Base-by-base conservation (phyloP, 2,888 invertebrate genomes). In the Pollenia labialis region DNA sequence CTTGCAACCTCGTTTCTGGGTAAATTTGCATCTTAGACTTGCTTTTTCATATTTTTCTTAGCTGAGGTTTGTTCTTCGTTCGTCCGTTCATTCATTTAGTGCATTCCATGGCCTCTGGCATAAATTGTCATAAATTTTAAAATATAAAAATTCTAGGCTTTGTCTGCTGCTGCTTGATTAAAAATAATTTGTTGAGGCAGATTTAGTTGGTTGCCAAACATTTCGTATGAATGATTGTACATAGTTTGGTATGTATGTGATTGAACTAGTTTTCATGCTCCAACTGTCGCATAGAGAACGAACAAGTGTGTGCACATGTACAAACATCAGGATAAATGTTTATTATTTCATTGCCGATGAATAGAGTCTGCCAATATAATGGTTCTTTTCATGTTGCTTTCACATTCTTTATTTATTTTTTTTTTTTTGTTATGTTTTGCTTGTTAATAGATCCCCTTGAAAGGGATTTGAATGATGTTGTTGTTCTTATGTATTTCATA, bases 41-140 rank as follows among this genome's bases (percentile, higher is more conserved):
- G 52, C 9, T 48, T 58, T 46, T 56, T 16, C 14, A 76, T 54
- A 2, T 12, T n/a, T 48, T 74, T 16, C 12, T 74, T 6, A 23
- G 48, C 48, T 11, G 40, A 10, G 50, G 52, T 52, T 52, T 12
- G 18, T 62, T 23, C 52, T 52, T 52, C 9, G 40, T 62, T 23
- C 52, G 46, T 52, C 44, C 9, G 40, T 62, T 23, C 52, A 54
- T 69, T 62, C 46, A 76, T 82, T 58, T 32, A 68, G 62, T 56
- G 52, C 56, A 74, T 40, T 80, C 79, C 74, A 81, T 84, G 68
- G 81, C 87, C 84, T 84, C 62, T 32, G 81, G 87, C 80, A 56
- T 64, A 81, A 86, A 68, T 72, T 84, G 83, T 81, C 81, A 87
- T 87, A 87, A 87, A 87, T 87, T 83, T 81, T 72, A 48, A 32